Percentiles rank a stretch among this genome's conserved stretches.
phyloP scores from a whole-genome alignment of 2,888 invertebrate genomes.

The Mongoloraphidia duomilia region DNA sequence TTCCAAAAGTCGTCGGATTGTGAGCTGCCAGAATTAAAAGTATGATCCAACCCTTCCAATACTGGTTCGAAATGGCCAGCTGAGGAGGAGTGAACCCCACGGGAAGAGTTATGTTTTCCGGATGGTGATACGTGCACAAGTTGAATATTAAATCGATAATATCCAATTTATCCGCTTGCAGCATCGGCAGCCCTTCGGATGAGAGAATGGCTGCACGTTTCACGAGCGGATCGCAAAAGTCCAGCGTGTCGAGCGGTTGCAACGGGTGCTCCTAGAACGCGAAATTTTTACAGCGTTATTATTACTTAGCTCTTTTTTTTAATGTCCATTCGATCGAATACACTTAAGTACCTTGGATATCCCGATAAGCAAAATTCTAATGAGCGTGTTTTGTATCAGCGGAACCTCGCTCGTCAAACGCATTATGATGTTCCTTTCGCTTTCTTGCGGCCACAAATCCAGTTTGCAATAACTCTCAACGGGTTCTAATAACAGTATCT shows the following conservation, averaged over 20 bases:
- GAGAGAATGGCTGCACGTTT: slow-evolving; percentile 70
- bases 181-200: slow-evolving; percentile 51
- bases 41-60: slow-evolving; percentile 91
- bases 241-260: slow-evolving; percentile 68
- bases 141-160: slow-evolving; percentile 83
- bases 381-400: slow-evolving; percentile 68
- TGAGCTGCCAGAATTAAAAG: slow-evolving; percentile 81
- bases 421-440: slow-evolving; percentile 63
- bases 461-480: slow-evolving; percentile 68
- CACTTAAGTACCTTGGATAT: slow-evolving; percentile 43
- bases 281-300: too few species aligned
- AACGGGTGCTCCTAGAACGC: slow-evolving; percentile 59
- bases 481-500: slow-evolving; percentile 56
- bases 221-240: slow-evolving; percentile 72
- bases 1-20: slow-evolving; percentile 79
- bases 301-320: too few species aligned
- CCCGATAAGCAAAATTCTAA: slow-evolving; percentile 72
- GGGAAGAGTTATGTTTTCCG: slow-evolving; percentile 82
- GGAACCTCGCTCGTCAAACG: slow-evolving; percentile 81
- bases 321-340: background rate
- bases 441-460: slow-evolving; percentile 86
- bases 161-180: slow-evolving; percentile 66
- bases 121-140: slow-evolving; percentile 80
- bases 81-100: slow-evolving; percentile 72
- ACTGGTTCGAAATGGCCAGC: slow-evolving; percentile 78